Evolutionary conservation across 1,140 invertebrate species (phyloP), one percentile per base, ranked within the genome.

Genomic region (Atopsyche davidsoni): DNA sequence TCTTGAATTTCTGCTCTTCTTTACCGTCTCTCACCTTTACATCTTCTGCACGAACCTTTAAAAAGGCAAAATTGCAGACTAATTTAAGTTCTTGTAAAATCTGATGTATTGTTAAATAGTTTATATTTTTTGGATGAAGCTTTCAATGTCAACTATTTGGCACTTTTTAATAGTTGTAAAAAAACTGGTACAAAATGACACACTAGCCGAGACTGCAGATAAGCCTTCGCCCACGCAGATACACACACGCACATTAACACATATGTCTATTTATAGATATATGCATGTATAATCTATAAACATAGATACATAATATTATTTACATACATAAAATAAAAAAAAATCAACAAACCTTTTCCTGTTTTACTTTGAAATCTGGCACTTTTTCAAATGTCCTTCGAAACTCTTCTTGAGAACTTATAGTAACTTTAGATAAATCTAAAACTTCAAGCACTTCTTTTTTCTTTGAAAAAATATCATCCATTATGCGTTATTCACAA

Each of bases 291-390:
- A 52, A 18, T 22, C 25, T 46, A 46, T 14, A 21, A 4, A 22
- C 1, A 1, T 16, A 2, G 10, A 28, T 11, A 9, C 11, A 41
- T 51, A 2, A 53, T 18, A 31, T 14, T n/a, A n/a, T 39, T 3
- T 21, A 14, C 24, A 53, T 36, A 2, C 9, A 21, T 25, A 40
- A 50, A 14, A 43, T 50, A 43, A 21, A 42, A 1, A 31, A 3
- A 2, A 43, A 14, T 34, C 2, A 16, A 23, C 16, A 46, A 70
- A 87, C 84, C 75, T 91, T 92, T 68, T 93, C 89, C 0, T 87
- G 79, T 58, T 87, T 81, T 41, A 92, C 90, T 70, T 89, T 91
- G 60, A 87, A 92, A 62, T 95, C 91, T 0, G 89, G 89, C 17
- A 92, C 85, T 69, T 87, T 87, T 56, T 92, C 87, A 59, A 88